A percentile compares a stretch with the other conserved stretches of the same genome.
phyloP scores from a whole-genome alignment of 2,888 invertebrate genomes.

The Arrhopalites spinosus region DNA sequence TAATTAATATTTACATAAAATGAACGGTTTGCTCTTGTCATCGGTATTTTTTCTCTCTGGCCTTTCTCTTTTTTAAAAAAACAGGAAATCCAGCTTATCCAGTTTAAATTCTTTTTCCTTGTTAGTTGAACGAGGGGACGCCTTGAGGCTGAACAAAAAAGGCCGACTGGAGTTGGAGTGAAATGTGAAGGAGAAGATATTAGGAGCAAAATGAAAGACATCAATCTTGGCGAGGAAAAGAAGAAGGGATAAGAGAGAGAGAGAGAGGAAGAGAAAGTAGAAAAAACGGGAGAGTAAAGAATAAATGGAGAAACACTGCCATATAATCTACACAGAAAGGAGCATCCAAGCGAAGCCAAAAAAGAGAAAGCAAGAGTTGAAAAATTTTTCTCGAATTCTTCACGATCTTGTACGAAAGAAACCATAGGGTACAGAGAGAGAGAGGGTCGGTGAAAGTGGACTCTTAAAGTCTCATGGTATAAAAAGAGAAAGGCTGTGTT shows the following conservation, averaged over 20 bases:
- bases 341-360: background rate
- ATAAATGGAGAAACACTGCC: slow-evolving; percentile 1
- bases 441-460: background rate
- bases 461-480: background rate
- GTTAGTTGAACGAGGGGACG: too few relatives aligned
- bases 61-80: too few relatives aligned
- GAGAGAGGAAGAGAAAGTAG: slow-evolving; percentile 1
- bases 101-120: too few relatives aligned
- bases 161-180: background rate
- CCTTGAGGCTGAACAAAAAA: too few relatives aligned
- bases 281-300: background rate
- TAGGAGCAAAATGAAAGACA: slow-evolving; percentile 43
- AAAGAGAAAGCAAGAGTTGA: background rate
- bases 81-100: too few relatives aligned
- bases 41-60: too few relatives aligned
- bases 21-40: too few relatives aligned
- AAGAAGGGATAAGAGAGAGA: background rate
- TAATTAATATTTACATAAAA: too few relatives aligned
- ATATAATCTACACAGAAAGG: background rate
- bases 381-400: slow-evolving; percentile 10
- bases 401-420: background rate
- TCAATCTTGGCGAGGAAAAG: slow-evolving; percentile 36
- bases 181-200: slow-evolving; percentile 40
- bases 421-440: background rate
- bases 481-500: background rate